Conservation (phyloP, 2,113 vertebrate genomes). For the Lipotes vexillifer region DNA sequence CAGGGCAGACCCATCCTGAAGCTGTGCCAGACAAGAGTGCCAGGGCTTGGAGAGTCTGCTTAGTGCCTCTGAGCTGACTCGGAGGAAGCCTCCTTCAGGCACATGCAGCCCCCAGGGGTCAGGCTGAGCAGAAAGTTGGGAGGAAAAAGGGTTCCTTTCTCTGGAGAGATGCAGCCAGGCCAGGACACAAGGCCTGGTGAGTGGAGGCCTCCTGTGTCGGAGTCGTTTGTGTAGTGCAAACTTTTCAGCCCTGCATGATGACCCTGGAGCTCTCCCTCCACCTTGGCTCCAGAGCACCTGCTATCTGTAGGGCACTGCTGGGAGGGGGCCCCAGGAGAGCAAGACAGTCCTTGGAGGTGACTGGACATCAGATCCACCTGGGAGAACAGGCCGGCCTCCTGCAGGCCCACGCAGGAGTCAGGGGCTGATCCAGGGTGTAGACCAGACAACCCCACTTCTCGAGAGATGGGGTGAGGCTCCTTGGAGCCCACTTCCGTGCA, state of each 20-base stretch:
- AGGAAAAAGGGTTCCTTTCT: neutral
- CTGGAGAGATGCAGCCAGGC: neutral
- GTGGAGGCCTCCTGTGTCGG: neutral
- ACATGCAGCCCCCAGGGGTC: neutral
- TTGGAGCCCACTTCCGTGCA: neutral
- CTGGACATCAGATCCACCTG: neutral
- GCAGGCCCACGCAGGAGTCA: neutral
- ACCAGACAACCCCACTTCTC: too few species aligned
- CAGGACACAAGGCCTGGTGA: neutral
- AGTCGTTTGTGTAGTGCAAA: accelerated
- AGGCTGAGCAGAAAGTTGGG: neutral
- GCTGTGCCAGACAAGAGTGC: neutral
- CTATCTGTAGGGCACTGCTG: neutral
- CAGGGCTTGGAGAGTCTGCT: neutral
- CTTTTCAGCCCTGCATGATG: neutral
- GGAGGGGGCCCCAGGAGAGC: neutral
- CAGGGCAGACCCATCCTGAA: neutral
- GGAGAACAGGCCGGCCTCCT: neutral
- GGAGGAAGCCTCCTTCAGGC: neutral
- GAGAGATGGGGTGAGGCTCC: neutral
- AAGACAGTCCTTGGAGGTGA: neutral
- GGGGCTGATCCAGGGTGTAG: accelerated
- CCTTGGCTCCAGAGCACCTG: neutral
- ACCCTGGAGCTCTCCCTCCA: neutral
- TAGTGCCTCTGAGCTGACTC: neutral